These are phyloP conservation scores for Sebastes vulpes DNA, from an alignment of 2,797 vertebrate species.

Conservation along the genomic window DNA sequence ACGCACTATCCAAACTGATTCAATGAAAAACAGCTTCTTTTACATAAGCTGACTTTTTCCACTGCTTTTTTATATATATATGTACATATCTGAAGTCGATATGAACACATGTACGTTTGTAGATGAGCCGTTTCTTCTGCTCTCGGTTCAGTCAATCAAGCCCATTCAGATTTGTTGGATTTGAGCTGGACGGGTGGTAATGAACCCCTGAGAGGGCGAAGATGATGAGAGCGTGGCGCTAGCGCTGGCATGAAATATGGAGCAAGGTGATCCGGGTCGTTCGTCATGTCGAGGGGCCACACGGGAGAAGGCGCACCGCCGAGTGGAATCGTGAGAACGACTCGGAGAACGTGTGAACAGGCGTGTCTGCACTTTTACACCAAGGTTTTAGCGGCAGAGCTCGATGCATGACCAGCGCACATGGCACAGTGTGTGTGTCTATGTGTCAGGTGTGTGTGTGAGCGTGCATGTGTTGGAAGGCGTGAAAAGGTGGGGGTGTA, in stretches of 20 bases:
- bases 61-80: not conserved
- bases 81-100: constrained; percentile 28
- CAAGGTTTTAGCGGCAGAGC: constrained; percentile 14
- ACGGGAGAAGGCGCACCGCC: constrained; percentile 31
- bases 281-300: constrained; percentile 66
- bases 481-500: constrained; percentile 2
- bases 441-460: not conserved
- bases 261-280: constrained; percentile 64
- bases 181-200: constrained; percentile 63
- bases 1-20: constrained; percentile 14
- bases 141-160: constrained; percentile 51
- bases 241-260: constrained; percentile 73
- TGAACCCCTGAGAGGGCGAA: constrained; percentile 70
- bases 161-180: constrained; percentile 58
- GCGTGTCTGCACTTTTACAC: constrained; percentile 44
- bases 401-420: constrained; percentile 2
- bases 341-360: constrained; percentile 40
- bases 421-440: not conserved
- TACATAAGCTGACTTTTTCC: constrained; percentile 15
- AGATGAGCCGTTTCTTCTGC: constrained; percentile 31
- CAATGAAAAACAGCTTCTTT: constrained; percentile 12
- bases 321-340: constrained; percentile 44
- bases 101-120: constrained; percentile 37
- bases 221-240: constrained; percentile 49
- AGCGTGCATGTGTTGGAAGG: not conserved